Evolutionary conservation across 2,888 invertebrate species (phyloP).

Genomic region (Lycocerus yunnanus): DNA sequence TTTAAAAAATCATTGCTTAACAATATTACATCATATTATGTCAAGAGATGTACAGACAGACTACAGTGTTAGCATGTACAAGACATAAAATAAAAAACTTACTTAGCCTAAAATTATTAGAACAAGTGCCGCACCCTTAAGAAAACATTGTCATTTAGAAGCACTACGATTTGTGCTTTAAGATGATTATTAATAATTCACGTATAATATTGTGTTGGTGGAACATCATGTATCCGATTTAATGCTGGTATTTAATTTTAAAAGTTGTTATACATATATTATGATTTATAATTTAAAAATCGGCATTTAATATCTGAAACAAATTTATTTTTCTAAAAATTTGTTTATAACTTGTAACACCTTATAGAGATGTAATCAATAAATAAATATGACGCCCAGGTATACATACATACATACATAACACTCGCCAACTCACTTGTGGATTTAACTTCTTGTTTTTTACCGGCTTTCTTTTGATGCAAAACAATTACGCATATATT

Average conservation of each 20-base stretch:
- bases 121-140: slow-evolving; percentile 52
- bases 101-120: slow-evolving; percentile 46
- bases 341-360: background rate
- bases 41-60: background rate
- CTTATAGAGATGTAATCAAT: background rate
- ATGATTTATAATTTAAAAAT: background rate
- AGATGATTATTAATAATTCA: slow-evolving; percentile 53
- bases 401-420: background rate
- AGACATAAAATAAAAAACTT: slow-evolving; percentile 14
- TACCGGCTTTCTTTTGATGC: background rate
- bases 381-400: background rate
- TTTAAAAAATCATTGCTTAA: background rate
- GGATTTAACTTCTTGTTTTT: background rate
- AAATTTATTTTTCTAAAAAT: background rate
- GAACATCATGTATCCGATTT: slow-evolving; percentile 46
- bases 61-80: background rate
- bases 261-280: slow-evolving; percentile 26
- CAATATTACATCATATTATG: background rate
- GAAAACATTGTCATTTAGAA: slow-evolving; percentile 51
- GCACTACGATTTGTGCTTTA: slow-evolving; percentile 49
- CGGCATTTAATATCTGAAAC: background rate
- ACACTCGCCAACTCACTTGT: background rate
- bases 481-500: background rate
- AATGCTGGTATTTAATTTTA: slow-evolving; percentile 41
- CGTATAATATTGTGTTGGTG: slow-evolving; percentile 52